phyloP scores from a whole-genome alignment of 2,888 invertebrate genomes.

The Petrophora chlorosata region DNA sequence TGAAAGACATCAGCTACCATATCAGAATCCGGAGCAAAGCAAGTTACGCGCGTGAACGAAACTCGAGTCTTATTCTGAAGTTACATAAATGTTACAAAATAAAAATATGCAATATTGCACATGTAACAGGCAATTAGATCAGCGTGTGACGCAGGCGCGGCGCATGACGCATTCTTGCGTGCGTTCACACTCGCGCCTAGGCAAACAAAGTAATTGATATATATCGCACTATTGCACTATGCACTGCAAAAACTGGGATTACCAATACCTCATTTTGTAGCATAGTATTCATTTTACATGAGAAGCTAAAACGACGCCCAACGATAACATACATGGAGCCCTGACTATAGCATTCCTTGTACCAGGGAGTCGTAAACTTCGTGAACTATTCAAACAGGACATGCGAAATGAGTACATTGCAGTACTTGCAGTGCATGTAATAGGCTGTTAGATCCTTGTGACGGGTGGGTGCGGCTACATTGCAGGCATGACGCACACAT shows the following conservation, averaged over 20 bases:
- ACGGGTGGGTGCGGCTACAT: slow-evolving; percentile 22
- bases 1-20: background rate
- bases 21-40: background rate
- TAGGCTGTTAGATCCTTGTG: slow-evolving; percentile 11
- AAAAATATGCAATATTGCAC: slow-evolving; percentile 32
- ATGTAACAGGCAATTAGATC: slow-evolving; percentile 60
- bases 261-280: background rate
- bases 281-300: background rate
- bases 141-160: slow-evolving; percentile 53
- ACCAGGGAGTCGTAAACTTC: too few species aligned
- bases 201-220: slow-evolving; percentile 42
- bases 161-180: slow-evolving; percentile 55
- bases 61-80: background rate
- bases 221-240: slow-evolving; percentile 30
- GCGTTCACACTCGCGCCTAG: slow-evolving; percentile 30
- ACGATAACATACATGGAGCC: too few species aligned
- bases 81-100: slow-evolving; percentile 9
- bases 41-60: background rate
- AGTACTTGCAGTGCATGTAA: background rate
- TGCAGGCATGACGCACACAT: slow-evolving; percentile 12
- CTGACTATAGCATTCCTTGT: too few species aligned
- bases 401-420: background rate
- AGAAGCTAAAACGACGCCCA: too few species aligned
- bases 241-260: slow-evolving; percentile 16
- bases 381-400: too few species aligned